These are phyloP conservation scores for Argya squamiceps DNA, from an alignment of 2,797 vertebrate species.

Conservation along the genomic window DNA sequence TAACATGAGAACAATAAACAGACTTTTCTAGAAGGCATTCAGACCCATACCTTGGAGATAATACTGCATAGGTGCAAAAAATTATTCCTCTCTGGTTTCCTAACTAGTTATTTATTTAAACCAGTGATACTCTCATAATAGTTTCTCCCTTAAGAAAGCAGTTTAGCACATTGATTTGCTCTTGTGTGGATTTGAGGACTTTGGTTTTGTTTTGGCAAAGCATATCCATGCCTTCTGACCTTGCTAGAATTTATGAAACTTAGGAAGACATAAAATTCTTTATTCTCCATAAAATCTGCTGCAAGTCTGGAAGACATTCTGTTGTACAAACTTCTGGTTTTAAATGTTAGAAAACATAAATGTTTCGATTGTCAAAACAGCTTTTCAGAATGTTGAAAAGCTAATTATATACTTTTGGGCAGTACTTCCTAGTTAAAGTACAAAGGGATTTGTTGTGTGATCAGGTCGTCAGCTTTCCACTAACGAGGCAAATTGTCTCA, in stretches of 20 bases:
- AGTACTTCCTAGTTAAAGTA: not conserved
- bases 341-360: constrained; percentile 16
- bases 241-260: not conserved
- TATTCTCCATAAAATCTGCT: not conserved
- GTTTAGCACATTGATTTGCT: not conserved
- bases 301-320: not conserved
- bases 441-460: not conserved
- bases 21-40: not conserved
- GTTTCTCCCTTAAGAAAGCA: not conserved
- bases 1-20: not conserved
- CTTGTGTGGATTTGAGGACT: not conserved
- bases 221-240: not conserved
- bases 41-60: not conserved
- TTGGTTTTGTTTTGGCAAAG: not conserved
- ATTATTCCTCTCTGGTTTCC: not conserved
- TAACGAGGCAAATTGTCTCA: not conserved
- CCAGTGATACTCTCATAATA: not conserved
- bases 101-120: not conserved
- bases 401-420: not conserved
- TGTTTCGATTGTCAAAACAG: not conserved
- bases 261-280: not conserved
- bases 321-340: not conserved
- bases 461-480: not conserved
- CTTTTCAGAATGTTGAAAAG: not conserved
- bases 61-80: not conserved